These are phyloP conservation scores for Cephus pygmeus DNA, from an alignment of 2,888 invertebrate genomes.

Conservation along the genomic window DNA sequence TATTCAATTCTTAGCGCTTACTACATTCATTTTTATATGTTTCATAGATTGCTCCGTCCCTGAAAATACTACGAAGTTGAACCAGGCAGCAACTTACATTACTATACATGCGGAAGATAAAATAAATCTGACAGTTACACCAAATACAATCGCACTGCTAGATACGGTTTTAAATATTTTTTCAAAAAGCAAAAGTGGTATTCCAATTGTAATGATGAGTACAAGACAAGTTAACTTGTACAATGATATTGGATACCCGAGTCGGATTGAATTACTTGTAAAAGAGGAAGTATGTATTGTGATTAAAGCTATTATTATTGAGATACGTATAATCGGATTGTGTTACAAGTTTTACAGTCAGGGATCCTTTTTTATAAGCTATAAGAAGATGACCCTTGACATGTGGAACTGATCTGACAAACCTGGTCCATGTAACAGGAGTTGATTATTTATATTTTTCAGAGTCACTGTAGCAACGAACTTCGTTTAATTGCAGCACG, in stretches of 20 bases:
- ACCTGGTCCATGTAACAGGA: too few species aligned
- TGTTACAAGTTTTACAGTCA: too few species aligned
- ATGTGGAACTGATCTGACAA: too few species aligned
- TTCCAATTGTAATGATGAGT: constrained; percentile 46
- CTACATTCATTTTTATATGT: constrained; percentile 29
- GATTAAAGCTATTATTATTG: neutral
- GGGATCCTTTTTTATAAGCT: too few species aligned
- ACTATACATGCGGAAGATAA: constrained; percentile 76
- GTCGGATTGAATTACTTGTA: constrained; percentile 52
- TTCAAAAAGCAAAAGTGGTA: constrained; percentile 59
- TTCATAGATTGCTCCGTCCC: constrained; percentile 34
- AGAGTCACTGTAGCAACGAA: constrained; percentile 36
- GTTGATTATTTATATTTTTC: constrained; percentile 8
- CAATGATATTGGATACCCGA: constrained; percentile 72
- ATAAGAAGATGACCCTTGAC: too few species aligned
- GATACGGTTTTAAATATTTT: constrained; percentile 65
- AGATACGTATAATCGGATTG: neutral
- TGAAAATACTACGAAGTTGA: constrained; percentile 31
- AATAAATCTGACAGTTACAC: constrained; percentile 77
- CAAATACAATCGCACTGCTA: constrained; percentile 72
- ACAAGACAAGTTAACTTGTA: constrained; percentile 61
- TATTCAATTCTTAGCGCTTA: constrained; percentile 47
- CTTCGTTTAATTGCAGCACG: constrained; percentile 40
- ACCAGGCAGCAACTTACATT: constrained; percentile 72
- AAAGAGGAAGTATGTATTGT: constrained; percentile 47